phyloP scores from a whole-genome alignment of 2,113 vertebrate genomes.

The Eulacestoma nigropectus region DNA sequence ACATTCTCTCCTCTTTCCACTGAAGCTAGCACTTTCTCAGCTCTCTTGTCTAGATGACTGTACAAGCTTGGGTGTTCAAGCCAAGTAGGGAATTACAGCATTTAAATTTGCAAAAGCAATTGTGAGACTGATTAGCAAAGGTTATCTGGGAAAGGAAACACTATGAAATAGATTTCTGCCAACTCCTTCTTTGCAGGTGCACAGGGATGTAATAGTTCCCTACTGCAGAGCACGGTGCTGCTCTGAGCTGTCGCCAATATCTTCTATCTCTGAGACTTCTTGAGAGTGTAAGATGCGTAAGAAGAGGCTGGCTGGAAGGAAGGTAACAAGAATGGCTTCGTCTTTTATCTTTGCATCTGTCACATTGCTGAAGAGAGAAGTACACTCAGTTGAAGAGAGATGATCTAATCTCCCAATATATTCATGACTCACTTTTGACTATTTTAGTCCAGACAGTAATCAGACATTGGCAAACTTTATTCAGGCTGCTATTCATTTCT shows the following conservation, averaged over 20 bases:
- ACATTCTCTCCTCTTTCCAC: background rate
- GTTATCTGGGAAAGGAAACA: conserved; percentile 1
- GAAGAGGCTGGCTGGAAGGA: background rate
- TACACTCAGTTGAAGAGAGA: background rate
- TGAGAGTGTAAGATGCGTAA: background rate
- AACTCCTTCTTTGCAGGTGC: background rate
- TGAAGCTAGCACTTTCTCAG: background rate
- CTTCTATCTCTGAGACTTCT: background rate
- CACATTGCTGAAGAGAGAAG: background rate
- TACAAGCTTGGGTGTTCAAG: background rate
- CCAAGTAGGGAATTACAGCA: background rate
- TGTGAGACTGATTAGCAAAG: background rate
- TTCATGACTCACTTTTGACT: background rate
- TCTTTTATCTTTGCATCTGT: background rate
- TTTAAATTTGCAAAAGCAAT: conserved; percentile 15
- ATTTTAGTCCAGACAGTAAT: background rate
- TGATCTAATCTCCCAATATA: background rate
- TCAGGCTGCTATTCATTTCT: background rate
- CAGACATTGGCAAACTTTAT: background rate
- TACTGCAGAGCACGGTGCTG: background rate
- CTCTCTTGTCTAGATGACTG: background rate
- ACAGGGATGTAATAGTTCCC: background rate
- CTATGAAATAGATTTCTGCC: background rate
- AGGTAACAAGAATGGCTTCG: fast-evolving
- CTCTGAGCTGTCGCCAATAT: fast-evolving